Evolutionary conservation across 2,888 invertebrate species (phyloP), one percentile per base, ranked within the genome.

Genomic region (Pandemis heparana): DNA sequence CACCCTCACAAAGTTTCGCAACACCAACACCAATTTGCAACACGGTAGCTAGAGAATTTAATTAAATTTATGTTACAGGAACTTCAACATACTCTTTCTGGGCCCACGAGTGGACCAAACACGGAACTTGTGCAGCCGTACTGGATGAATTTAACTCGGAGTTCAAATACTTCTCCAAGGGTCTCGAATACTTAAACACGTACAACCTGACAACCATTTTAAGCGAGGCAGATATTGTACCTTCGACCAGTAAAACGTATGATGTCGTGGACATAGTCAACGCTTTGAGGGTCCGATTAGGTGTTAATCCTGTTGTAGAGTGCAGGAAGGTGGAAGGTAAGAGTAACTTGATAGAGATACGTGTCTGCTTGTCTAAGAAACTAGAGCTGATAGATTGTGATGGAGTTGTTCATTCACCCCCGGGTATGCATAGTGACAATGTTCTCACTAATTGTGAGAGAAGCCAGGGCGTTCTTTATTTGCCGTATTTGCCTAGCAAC

Each of bases 31-130:
- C 23, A 32, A 4, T 1, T 32, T 32, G 23, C 23, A 32, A 32
- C 23, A 32, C 2, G 23, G 23, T 32, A 32, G 23, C 2, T 32
- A 32, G 23, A 4, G 4, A 32, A 32, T 32, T 10, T 63, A 53
- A 16, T 38, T 10, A 12, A 43, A 16, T 9, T 12, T 10, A 68
- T n/a, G 9, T 73, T 64, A 18, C 85, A 93, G 94, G 86, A 60
- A 89, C 88, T 23, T 81, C 85, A 23, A 75, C 84, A 10, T 94
- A 96, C 79, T 92, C 95, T 10, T 92, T 97, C 32, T 97, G 97
- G 97, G 92, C 95, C 74, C 97, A 98, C 82, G 98, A 98, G 86
- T 98, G 97, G 97, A 86, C 92, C 0, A 98, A 98, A 82, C 98
- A 98, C 85, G 98, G 98, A 2, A 97, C 97, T 0, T 98, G 98